Percentiles rank a stretch among this genome's conserved stretches.
Evolutionary conservation across 2,797 vertebrate genomes (phyloP).

Genomic region (Lepus townsendii): DNA sequence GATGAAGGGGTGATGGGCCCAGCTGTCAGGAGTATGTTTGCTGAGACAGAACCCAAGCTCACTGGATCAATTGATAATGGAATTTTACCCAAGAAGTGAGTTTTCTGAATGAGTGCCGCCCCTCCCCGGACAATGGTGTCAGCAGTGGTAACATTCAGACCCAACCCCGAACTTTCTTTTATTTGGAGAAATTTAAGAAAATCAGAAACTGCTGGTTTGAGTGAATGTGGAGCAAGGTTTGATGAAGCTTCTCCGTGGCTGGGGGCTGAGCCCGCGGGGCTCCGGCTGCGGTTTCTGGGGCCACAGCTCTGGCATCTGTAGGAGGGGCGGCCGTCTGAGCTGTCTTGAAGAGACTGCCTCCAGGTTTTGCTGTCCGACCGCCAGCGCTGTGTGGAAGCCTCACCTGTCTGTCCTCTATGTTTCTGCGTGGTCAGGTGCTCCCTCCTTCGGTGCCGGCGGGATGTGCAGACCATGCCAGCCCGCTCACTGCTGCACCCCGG

Average conservation of each 20-base stretch:
- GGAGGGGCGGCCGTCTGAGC: no score
- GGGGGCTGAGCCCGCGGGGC: background rate
- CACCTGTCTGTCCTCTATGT: no score
- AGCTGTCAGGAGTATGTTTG: background rate
- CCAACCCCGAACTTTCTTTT: conserved; percentile 2
- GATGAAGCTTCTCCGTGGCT: background rate
- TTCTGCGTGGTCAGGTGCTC: background rate
- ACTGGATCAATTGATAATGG: background rate
- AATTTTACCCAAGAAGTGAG: conserved; percentile 47
- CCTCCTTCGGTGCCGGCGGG: background rate
- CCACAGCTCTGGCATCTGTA: no score
- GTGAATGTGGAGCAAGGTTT: background rate
- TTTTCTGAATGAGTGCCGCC: background rate
- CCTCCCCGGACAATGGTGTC: background rate
- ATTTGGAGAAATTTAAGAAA: background rate
- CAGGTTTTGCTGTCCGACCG: background rate
- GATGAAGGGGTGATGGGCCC: background rate
- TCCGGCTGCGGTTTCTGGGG: no score
- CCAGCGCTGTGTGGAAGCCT: background rate
- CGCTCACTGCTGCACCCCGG: background rate
- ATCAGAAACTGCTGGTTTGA: background rate
- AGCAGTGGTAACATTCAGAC: background rate
- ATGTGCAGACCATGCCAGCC: background rate
- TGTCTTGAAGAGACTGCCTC: background rate
- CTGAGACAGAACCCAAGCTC: background rate